Base-by-base conservation (phyloP, 2,113 vertebrate genomes). In the Bos javanicus region DNA sequence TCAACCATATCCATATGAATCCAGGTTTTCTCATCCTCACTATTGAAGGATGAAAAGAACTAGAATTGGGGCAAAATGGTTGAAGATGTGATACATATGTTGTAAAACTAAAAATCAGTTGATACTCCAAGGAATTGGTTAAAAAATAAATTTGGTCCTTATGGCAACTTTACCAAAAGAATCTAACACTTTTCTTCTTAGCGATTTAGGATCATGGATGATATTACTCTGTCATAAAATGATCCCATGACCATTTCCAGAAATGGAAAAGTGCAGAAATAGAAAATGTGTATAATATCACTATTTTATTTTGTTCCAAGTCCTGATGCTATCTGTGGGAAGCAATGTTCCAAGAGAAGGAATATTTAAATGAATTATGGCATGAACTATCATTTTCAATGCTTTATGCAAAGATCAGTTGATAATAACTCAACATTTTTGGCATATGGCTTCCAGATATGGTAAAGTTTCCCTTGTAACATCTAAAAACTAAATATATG, bases 151-250 rank as follows among this genome's bases (percentile, higher is more conserved):
- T 95, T 19, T 62, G 15, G 54, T 97, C 78, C 91, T 97, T 80
- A 93, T 90, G 95, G 81, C 1, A 94, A 96, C 50, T 95, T 85
- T 95, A 84, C 67, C 46, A 52, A 95, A 97, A 90, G 59, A 94
- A 94, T 94, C 43, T 95, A 95, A 80, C 76, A 95, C 85, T 87
- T 91, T 86, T 88, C 95, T 97, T 97, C 89, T 95, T 95, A 97
- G 95, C 0, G 1, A 87, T 85, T 94, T 97, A 92, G 57, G 48
- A 60, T 96, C 74, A 94, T 59, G 15, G n/a, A 83, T 96, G 56
- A 93, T 95, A 96, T 95, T 94, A 96, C 87, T 96, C 88, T 97
- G 39, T 86, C 43, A 97, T 5, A 91, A 97, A 94, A 83, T 97
- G 14, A 93, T 94, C 39, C 46, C 85, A 8, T 94, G 90, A 92